Evolutionary conservation across 1,140 invertebrate genomes (phyloP), one percentile per base, ranked within the genome.

Genomic region (Listronotus oregonensis): DNA sequence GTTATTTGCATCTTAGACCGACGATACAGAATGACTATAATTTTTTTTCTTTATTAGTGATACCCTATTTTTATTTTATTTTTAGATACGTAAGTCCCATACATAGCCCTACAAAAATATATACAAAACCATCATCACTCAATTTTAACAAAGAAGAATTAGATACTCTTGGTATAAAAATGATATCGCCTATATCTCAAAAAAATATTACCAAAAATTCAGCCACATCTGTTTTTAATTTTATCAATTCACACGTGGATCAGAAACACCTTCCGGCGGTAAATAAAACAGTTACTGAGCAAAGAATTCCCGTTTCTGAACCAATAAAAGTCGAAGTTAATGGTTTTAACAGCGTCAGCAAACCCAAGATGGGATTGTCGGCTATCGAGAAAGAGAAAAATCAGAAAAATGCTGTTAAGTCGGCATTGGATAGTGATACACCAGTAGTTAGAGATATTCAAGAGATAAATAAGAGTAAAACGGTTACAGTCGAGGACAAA

Each of bases 361-460:
- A 61, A 47, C 43, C 39, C 10, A 66, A 60, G 55, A 68, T 21
- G 61, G 54, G 51, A 54, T 39, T 69, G 56, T 68, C 69, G 60
- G 84, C 83, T 50, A 77, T 85, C 32, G 88, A 89, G 76, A 83
- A 88, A 17, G 88, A 89, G 72, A 89, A 89, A 75, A 90, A 90
- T 77, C 78, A 85, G 21, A 89, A 88, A 60, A 90, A 90, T 78
- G 82, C 83, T 40, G 84, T 85, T 50, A 90, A 89, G 74, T 56
- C 81, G 83, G 68, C 83, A 85, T 6, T 15, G 8, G 40, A 43
- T 12, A 37, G 27, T 15, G 6, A 27, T 6, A 4, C 10, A n/a
- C n/a, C n/a, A 27, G 69, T 81, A 84, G 57, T 80, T 82, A 44
- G 73, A 21, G 17, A 27, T 12, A 14, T 21, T 21, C 3, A 14